Evolutionary conservation across 2,888 invertebrate genomes (phyloP).

Genomic region (Celastrina argiolus): DNA sequence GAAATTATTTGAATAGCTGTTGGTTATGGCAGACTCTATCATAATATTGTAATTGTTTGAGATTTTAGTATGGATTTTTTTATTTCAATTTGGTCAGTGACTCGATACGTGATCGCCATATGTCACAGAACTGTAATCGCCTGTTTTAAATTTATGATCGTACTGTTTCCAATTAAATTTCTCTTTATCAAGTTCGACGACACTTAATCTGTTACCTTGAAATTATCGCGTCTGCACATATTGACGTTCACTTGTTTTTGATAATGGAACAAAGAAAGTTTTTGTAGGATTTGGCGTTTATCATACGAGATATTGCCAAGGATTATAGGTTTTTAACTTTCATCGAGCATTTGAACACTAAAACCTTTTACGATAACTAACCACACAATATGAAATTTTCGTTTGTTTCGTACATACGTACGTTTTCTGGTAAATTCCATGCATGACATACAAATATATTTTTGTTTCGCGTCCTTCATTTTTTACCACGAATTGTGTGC

Average conservation of each 20-base stretch:
- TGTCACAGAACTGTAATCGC: constrained; percentile 1
- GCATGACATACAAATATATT: not conserved
- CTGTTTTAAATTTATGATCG: constrained; percentile 17
- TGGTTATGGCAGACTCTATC: not conserved
- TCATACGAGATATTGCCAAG: not conserved
- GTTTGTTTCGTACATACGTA: not conserved
- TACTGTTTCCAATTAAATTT: constrained; percentile 40
- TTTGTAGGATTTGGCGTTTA: not conserved
- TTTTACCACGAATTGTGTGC: not conserved
- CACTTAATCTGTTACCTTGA: constrained; percentile 69
- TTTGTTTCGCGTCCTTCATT: constrained; percentile 1
- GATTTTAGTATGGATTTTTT: not conserved
- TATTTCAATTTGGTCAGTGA: not conserved
- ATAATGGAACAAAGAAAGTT: constrained; percentile 25
- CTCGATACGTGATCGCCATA: not conserved
- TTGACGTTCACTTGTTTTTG: constrained; percentile 33
- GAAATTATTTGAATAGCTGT: not conserved
- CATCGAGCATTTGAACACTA: not conserved
- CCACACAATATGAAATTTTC: not conserved
- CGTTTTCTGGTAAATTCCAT: not conserved
- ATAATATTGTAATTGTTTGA: not conserved
- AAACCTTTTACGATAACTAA: not conserved
- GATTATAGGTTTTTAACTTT: constrained; percentile 10
- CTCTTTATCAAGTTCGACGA: constrained; percentile 66
- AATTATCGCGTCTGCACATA: constrained; percentile 51